A percentile compares a stretch with the other conserved stretches of the same genome.
phyloP scores from a whole-genome alignment of 2,113 vertebrate species.

The Salminus brasiliensis region DNA sequence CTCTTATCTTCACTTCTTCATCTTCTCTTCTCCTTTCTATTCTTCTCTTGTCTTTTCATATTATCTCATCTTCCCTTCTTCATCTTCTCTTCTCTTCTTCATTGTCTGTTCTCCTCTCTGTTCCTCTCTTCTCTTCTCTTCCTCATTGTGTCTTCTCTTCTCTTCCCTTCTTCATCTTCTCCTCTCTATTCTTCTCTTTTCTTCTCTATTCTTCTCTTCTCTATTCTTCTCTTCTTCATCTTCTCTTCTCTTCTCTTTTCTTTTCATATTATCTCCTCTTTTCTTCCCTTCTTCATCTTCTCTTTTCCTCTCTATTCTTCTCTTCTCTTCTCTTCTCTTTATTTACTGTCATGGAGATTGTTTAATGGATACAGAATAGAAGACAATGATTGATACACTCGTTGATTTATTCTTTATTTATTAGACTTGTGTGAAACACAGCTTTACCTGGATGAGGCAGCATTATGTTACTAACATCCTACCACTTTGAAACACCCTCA shows the following conservation, averaged over 20 bases:
- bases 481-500: neutral
- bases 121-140: slow-evolving; percentile 49
- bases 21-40: neutral
- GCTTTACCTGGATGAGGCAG: neutral
- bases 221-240: neutral
- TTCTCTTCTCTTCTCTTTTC: too few species aligned
- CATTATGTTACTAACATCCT: too few species aligned
- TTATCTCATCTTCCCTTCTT: neutral
- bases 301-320: neutral
- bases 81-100: neutral
- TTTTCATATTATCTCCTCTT: too few species aligned
- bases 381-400: neutral
- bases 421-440: neutral
- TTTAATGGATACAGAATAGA: neutral
- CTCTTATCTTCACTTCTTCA: too few species aligned
- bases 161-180: neutral
- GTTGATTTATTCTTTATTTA: slow-evolving; percentile 17
- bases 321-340: neutral
- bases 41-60: neutral
- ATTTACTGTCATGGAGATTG: neutral
- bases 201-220: neutral
- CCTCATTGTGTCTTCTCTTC: neutral
- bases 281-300: neutral
- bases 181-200: neutral
- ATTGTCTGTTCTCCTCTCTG: neutral